Evolutionary conservation across 2,113 vertebrate species (phyloP).

Genomic region (Ailurus styani): DNA sequence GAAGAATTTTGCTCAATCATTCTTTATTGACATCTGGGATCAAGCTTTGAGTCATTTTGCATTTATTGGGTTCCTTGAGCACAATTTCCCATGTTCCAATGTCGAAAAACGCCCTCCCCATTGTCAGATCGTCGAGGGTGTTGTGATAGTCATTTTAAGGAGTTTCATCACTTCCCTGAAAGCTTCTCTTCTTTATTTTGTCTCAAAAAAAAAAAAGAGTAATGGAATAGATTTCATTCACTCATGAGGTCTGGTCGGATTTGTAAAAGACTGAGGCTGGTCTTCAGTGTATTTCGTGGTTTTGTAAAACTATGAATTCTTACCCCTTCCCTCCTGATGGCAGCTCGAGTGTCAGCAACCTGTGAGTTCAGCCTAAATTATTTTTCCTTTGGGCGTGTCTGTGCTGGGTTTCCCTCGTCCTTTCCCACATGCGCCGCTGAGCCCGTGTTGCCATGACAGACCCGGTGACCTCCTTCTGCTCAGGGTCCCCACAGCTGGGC

Average conservation of each 20-base stretch:
- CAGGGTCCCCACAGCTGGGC: neutral
- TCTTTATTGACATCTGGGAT: neutral
- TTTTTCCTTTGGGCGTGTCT: neutral
- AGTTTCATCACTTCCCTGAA: neutral
- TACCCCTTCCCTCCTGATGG: neutral
- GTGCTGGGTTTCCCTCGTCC: neutral
- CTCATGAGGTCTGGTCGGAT: neutral
- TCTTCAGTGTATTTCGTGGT: neutral
- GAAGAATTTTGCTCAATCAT: neutral
- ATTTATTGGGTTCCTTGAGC: neutral
- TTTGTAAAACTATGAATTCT: neutral
- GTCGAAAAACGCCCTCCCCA: neutral
- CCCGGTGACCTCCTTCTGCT: neutral
- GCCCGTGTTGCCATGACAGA: neutral
- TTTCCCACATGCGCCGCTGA: accelerated
- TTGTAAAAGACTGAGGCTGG: neutral
- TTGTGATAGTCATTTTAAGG: neutral
- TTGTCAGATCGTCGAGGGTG: neutral
- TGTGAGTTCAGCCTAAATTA: neutral
- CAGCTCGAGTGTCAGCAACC: neutral
- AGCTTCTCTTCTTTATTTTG: neutral
- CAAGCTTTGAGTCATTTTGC: neutral
- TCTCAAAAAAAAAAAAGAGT: neutral
- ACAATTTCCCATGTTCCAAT: neutral
- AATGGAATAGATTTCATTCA: conserved; percentile 5